Base-by-base conservation (phyloP, 1,140 invertebrate genomes). In the Brachionus plicatilis region DNA sequence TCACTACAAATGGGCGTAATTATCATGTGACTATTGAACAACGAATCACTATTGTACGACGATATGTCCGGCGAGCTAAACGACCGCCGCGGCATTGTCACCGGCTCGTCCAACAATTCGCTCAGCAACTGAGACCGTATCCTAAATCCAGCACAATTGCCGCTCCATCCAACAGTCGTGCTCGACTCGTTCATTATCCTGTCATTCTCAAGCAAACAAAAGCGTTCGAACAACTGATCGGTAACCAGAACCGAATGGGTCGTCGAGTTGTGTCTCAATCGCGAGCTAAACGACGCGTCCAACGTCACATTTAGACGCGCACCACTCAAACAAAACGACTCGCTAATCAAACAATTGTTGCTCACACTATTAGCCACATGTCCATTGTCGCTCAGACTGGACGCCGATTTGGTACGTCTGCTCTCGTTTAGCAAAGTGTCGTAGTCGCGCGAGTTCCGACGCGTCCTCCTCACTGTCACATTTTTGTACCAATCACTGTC, bases 1-100 rank as follows among this genome's bases (percentile, higher is more conserved):
- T 82, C 79, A 29, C 79, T 82, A 68, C 79, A 60, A 60, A 82
- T 60, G 11, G 79, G 79, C 11, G 79, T 82, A 14, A 82, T 82
- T 12, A 82, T 82, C 33, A 82, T 56, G 20, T 68, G 79, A 47
- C 79, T 82, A 47, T 82, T 82, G 33, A 82, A 82, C 14, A 82
- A 27, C 11, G 79, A 82, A 65, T 82, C 79, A 8, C 50, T 76
- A 5, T 17, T 50, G 7, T 76, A 76, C 43, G 72, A 76, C 43
- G 72, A 76, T 11, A 76, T 76, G 24, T 76, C 72, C 2, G 45
- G 45, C 9, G 43, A 50, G 20, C 43, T 76, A 24, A 45, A 50
- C 24, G 72, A 76, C n/a, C 27, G 43, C 11, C 50, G 72, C 14
- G 68, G 72, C 24, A 50, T 11, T 24, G 72, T 53, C 11, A 82